Percentiles rank a stretch among this genome's conserved stretches.
These are phyloP conservation scores for Blennius ocellaris DNA, from an alignment of 2,113 vertebrate species.

Conservation along the genomic window DNA sequence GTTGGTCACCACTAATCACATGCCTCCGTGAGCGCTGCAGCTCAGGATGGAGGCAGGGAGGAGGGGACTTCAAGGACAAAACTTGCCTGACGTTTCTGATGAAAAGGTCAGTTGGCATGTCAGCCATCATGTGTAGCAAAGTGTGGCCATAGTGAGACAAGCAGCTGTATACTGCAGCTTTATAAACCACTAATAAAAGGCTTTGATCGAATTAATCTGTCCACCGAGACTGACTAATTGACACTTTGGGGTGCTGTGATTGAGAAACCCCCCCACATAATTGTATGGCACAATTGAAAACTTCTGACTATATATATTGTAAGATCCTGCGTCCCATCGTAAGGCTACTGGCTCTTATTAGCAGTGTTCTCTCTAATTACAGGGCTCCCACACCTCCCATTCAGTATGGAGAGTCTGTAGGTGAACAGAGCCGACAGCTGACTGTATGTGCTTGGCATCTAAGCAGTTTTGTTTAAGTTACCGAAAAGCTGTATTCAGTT, in stretches of 20 bases:
- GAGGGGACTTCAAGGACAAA: constrained; percentile 70
- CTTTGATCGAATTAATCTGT: constrained; percentile 21
- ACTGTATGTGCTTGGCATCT: constrained; percentile 9
- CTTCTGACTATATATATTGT: constrained; percentile 17
- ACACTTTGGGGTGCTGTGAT: constrained; percentile 13
- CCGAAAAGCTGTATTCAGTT: too few relatives aligned
- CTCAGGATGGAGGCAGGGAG: constrained; percentile 55
- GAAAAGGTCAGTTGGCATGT: constrained; percentile 27
- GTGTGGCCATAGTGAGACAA: constrained; percentile 18
- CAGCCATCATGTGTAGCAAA: constrained; percentile 5
- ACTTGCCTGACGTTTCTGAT: constrained; percentile 35
- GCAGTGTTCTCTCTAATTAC: constrained; percentile 40
- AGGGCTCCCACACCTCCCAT: constrained; percentile 17
- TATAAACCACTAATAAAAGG: constrained; percentile 29
- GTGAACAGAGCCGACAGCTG: constrained; percentile 5
- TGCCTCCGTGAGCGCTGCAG: constrained; percentile 46
- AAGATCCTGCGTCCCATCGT: constrained; percentile 10
- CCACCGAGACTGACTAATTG: background rate
- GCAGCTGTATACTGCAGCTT: constrained; percentile 12
- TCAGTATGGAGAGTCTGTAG: constrained; percentile 10
- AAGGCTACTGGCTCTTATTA: constrained; percentile 13
- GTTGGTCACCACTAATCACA: constrained; percentile 63
- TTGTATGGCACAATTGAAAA: constrained; percentile 16
- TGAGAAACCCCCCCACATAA: constrained; percentile 8
- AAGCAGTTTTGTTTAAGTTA: background rate